Evolutionary conservation across 2,888 invertebrate species (phyloP).

Genomic region (Plagodis dolabraria): DNA sequence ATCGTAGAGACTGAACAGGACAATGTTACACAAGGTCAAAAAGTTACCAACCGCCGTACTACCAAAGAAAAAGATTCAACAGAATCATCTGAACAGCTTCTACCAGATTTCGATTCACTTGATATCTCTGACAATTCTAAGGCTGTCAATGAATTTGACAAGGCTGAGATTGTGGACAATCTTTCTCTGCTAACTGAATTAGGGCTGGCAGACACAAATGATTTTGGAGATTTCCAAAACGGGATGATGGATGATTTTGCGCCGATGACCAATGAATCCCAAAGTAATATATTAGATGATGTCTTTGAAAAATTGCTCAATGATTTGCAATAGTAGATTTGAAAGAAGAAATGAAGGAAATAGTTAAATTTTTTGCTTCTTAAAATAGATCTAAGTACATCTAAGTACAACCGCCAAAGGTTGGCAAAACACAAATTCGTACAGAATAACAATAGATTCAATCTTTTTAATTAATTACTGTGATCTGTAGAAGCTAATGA

Average conservation of each 20-base stretch:
- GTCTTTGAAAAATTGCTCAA: conserved; percentile 74
- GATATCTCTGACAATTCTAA: conserved; percentile 40
- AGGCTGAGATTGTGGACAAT: conserved; percentile 51
- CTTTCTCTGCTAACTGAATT: conserved; percentile 82
- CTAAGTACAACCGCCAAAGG: too few species aligned
- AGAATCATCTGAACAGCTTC: conserved; percentile 65
- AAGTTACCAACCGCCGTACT: conserved; percentile 65
- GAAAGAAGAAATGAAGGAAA: neutral
- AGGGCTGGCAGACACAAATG: conserved; percentile 77
- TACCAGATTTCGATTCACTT: conserved; percentile 62
- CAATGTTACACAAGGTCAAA: conserved; percentile 68
- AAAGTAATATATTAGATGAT: conserved; percentile 51
- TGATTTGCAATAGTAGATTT: conserved; percentile 50
- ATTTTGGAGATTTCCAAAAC: conserved; percentile 78
- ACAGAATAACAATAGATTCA: too few species aligned
- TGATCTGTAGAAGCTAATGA: too few species aligned
- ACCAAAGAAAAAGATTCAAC: conserved; percentile 63
- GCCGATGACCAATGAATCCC: conserved; percentile 47
- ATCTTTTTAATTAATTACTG: too few species aligned
- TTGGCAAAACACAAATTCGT: too few species aligned
- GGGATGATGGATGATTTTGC: conserved; percentile 62
- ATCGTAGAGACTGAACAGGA: conserved; percentile 66
- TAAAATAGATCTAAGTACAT: too few species aligned
- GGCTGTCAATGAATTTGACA: conserved; percentile 46
- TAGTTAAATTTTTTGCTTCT: too few species aligned